These are phyloP conservation scores for Gnatocerus cornutus DNA, from an alignment of 2,888 invertebrate species.

Conservation along the genomic window DNA sequence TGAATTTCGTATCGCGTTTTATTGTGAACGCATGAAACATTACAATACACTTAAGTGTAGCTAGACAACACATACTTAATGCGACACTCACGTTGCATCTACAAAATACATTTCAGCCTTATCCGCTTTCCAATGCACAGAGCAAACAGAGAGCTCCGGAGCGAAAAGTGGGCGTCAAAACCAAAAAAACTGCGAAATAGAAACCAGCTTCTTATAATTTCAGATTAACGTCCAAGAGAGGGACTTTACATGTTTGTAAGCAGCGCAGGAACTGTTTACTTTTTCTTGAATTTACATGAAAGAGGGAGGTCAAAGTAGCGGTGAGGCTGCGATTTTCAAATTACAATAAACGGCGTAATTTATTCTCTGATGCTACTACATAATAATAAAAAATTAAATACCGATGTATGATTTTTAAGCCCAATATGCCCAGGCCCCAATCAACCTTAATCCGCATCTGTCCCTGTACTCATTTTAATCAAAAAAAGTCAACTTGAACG, in stretches of 20 bases:
- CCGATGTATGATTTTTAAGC: no score
- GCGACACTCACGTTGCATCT: conserved; percentile 15
- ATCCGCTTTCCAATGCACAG: conserved; percentile 7
- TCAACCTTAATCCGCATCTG: no score
- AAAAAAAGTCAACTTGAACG: no score
- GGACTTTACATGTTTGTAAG: neutral
- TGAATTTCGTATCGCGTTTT: conserved; percentile 27
- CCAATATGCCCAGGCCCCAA: no score
- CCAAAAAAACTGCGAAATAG: neutral
- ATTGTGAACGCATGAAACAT: conserved; percentile 15
- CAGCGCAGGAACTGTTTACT: neutral
- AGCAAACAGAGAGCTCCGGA: neutral
- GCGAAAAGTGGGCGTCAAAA: neutral
- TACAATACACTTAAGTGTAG: conserved; percentile 27
- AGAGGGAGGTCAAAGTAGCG: no score
- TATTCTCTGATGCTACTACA: no score
- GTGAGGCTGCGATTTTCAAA: no score
- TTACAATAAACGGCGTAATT: no score
- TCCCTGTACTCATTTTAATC: no score
- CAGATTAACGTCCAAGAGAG: neutral
- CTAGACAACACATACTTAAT: conserved; percentile 20
- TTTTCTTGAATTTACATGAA: neutral
- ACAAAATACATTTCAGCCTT: conserved; percentile 18
- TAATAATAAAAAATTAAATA: no score
- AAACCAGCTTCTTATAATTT: neutral